Evolutionary conservation across 1,140 invertebrate genomes (phyloP), one percentile per base, ranked within the genome.

Genomic region (Microvelia longipes): DNA sequence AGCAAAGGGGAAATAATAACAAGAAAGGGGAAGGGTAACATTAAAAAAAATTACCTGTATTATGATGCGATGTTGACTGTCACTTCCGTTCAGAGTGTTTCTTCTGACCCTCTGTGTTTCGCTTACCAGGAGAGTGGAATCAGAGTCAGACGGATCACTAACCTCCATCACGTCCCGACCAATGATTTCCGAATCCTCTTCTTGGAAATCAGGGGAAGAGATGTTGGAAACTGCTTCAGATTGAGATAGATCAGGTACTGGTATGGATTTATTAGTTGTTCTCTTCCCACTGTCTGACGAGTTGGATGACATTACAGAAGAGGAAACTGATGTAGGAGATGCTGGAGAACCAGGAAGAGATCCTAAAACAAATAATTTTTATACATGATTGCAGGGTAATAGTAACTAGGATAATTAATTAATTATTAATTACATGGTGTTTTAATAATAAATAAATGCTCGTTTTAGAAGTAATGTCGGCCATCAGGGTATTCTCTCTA

Each of bases 221-320:
- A 92, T 91, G 81, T 92, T 92, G 71, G 90, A 91, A 74, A 92
- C 87, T 13, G 89, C 90, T 81, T 91, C 88, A 29, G 88, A 89
- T 27, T 76, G 74, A n/a, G 72, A 74, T 13, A 77, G 71, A 66
- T 77, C 75, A n/a, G 72, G 69, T 1, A 65, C 24, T 2, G 68
- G 13, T 24, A 62, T 71, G 67, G 24, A 27, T 60, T 35, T 69
- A 28, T 71, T 63, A 71, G 68, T 73, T 74, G 74, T 73, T 77
- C 69, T 71, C 65, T 72, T 73, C 5, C 35, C 35, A 27, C 70
- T 69, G 2, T 70, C 84, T 67, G 82, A 83, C 71, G 83, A 83
- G 75, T 86, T 85, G 70, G 86, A 87, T 68, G 90, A 91, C 88
- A 91, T 90, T 70, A 90, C 88, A 66, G 90, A 91, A 78, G 90